phyloP scores from a whole-genome alignment of 2,888 invertebrate genomes.

The Atherix ibis region DNA sequence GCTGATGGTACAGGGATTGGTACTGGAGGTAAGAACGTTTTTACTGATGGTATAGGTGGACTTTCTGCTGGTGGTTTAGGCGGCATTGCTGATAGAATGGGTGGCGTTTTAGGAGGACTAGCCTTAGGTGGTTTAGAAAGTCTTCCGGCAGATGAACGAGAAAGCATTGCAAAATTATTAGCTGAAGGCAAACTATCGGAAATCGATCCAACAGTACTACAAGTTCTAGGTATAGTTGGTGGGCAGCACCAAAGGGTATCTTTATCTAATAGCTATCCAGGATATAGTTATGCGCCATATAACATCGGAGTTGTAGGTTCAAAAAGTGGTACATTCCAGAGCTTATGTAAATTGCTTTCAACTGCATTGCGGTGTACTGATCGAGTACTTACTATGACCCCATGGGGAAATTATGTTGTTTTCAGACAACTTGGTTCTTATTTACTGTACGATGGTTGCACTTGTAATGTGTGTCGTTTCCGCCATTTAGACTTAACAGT shows the following conservation, averaged over 20 bases:
- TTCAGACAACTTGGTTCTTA: constrained; percentile 19
- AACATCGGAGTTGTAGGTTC: constrained; percentile 27
- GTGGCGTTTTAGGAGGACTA: no score
- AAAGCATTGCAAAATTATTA: no score
- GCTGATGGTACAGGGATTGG: no score
- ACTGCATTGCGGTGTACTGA: constrained; percentile 23
- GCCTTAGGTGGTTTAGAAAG: no score
- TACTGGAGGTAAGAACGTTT: not conserved
- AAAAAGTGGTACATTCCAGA: constrained; percentile 25
- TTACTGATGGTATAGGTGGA: no score
- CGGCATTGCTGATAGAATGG: no score
- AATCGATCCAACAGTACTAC: no score
- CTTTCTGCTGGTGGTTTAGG: no score
- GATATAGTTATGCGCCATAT: constrained; percentile 16
- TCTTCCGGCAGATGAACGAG: no score
- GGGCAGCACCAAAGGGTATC: constrained; percentile 4
- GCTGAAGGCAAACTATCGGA: no score
- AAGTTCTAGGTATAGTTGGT: no score
- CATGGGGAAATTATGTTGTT: constrained; percentile 28
- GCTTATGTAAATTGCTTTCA: constrained; percentile 20
- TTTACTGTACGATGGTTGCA: constrained; percentile 27
- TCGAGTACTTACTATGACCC: constrained; percentile 25
- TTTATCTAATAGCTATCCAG: constrained; percentile 21
- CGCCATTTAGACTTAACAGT: constrained; percentile 23
- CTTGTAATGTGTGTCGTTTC: constrained; percentile 26